These are phyloP conservation scores for Drosophila infuscata DNA, from an alignment of 2,888 invertebrate species.

Conservation along the genomic window DNA sequence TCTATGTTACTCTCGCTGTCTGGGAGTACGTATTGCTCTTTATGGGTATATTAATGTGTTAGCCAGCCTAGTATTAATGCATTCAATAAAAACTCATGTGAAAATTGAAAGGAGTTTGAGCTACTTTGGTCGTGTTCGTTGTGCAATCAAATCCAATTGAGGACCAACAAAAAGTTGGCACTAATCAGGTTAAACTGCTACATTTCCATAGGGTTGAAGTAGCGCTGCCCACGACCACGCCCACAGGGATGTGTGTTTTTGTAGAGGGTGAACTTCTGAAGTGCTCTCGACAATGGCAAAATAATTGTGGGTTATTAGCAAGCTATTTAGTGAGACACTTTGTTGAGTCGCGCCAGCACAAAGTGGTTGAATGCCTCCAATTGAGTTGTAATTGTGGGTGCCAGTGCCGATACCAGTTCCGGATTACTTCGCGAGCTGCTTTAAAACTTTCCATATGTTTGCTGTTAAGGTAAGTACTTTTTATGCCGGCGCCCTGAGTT, in stretches of 20 bases:
- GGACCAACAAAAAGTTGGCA: slow-evolving; percentile 55
- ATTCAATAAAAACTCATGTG: slow-evolving; percentile 64
- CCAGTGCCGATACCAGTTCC: slow-evolving; percentile 9
- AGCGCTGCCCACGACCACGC: slow-evolving; percentile 29
- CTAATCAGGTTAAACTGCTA: slow-evolving; percentile 68
- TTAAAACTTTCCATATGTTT: slow-evolving; percentile 25
- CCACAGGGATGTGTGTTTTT: slow-evolving; percentile 10
- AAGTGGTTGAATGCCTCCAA: slow-evolving; percentile 38
- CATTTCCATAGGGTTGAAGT: slow-evolving; percentile 61
- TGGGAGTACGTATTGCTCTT: slow-evolving; percentile 15
- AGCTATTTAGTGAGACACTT: slow-evolving; percentile 68
- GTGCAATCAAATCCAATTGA: slow-evolving; percentile 72
- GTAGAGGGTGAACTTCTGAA: slow-evolving; percentile 37
- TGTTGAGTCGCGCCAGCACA: slow-evolving; percentile 23
- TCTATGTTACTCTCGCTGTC: background rate
- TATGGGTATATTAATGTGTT: slow-evolving; percentile 44
- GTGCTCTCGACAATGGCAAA: slow-evolving; percentile 61
- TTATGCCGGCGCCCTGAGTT: background rate
- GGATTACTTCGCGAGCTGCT: background rate
- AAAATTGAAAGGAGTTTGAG: slow-evolving; percentile 21
- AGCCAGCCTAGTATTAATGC: slow-evolving; percentile 58
- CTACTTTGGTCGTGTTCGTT: slow-evolving; percentile 20
- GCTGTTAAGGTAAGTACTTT: slow-evolving; percentile 23
- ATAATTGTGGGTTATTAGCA: slow-evolving; percentile 73
- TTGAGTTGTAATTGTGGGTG: slow-evolving; percentile 39